Conservation (phyloP, 2,797 vertebrate species). For the Cossypha niveicapilla region DNA sequence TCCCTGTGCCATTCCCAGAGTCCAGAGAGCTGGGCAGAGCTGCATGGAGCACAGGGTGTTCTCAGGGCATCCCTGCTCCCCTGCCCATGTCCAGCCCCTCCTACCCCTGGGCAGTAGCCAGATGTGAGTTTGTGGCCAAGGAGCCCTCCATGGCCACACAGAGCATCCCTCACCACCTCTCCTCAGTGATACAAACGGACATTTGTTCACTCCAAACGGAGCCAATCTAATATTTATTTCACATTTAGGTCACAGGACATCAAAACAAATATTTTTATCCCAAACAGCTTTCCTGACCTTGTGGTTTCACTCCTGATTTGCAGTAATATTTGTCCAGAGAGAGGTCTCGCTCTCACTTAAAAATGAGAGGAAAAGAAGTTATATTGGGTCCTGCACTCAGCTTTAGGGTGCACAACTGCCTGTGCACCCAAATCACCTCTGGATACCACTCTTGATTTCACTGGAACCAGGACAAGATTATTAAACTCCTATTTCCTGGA, state of each 20-base stretch:
- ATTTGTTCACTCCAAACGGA: conserved; percentile 36
- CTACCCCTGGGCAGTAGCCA: neutral
- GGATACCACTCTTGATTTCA: neutral
- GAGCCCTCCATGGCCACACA: neutral
- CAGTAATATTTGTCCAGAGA: neutral
- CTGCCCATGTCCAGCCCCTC: neutral
- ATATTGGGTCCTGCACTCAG: neutral
- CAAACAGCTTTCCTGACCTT: neutral
- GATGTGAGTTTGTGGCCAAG: neutral
- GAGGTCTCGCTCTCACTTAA: neutral
- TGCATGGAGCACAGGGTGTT: rapidly evolving
- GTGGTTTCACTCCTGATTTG: neutral
- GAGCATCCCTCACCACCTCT: conserved; percentile 12
- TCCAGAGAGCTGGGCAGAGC: neutral
- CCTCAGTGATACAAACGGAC: neutral
- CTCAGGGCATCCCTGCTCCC: neutral
- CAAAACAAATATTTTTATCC: conserved; percentile 28
- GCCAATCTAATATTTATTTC: conserved; percentile 50
- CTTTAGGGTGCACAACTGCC: neutral
- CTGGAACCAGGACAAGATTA: neutral
- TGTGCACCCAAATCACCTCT: neutral
- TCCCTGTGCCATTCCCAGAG: rapidly evolving
- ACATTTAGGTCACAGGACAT: conserved; percentile 39
- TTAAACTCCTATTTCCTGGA: neutral
- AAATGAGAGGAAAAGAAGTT: neutral